Conservation (phyloP, 2,888 invertebrate genomes). For the Chaetoderma sp. region DNA sequence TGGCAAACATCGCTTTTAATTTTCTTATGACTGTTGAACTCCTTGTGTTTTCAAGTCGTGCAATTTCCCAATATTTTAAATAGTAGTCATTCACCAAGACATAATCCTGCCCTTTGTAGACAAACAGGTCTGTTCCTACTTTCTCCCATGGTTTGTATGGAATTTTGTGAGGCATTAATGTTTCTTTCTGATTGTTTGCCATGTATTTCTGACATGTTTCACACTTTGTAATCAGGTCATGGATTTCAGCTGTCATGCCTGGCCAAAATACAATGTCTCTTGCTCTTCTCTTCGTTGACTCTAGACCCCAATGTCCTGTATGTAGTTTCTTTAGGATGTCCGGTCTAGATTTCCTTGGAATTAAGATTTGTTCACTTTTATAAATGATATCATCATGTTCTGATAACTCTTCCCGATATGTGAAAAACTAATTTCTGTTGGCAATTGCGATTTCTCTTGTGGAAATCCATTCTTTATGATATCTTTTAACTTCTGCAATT, state of each 20-base stretch:
- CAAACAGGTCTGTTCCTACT: slow-evolving; percentile 26
- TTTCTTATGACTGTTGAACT: background rate
- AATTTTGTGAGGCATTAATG: slow-evolving; percentile 11
- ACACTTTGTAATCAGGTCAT: background rate
- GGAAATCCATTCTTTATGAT: slow-evolving; percentile 26
- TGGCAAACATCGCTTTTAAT: background rate
- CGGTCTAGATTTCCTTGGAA: slow-evolving; percentile 12
- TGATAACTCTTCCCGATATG: too few relatives aligned
- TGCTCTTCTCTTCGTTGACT: slow-evolving; percentile 25
- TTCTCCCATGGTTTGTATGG: slow-evolving; percentile 21
- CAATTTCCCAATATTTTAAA: slow-evolving; percentile 13
- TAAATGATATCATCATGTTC: too few relatives aligned
- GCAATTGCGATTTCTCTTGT: background rate
- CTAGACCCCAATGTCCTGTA: slow-evolving; percentile 14
- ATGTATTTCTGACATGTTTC: slow-evolving; percentile 15
- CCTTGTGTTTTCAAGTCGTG: background rate
- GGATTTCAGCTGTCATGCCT: slow-evolving; percentile 29
- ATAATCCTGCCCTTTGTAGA: slow-evolving; percentile 14
- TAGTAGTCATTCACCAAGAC: slow-evolving; percentile 21
- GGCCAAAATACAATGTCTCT: slow-evolving; percentile 24
- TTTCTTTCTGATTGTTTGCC: slow-evolving; percentile 10
- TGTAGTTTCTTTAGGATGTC: slow-evolving; percentile 24
- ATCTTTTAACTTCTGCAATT: slow-evolving; percentile 11
- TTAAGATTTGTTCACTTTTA: slow-evolving; percentile 26
- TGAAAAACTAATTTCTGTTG: too few relatives aligned